Evolutionary conservation across 2,797 vertebrate species (phyloP).

Genomic region (Alosa sapidissima): DNA sequence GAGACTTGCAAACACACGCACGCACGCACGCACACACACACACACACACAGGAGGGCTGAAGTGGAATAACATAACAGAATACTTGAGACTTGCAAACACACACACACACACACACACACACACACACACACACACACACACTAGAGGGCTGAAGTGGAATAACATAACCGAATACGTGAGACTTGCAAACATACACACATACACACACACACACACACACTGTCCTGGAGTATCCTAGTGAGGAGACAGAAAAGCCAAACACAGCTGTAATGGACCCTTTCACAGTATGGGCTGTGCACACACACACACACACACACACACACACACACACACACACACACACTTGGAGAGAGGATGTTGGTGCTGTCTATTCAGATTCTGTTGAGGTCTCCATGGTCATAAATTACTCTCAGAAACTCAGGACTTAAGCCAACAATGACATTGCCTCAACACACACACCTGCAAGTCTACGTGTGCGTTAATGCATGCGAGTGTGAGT

Average conservation of each 20-base stretch:
- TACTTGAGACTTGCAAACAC: background rate
- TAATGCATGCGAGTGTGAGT: background rate
- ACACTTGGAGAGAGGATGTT: background rate
- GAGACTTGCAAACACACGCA: background rate
- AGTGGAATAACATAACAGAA: slow-evolving; percentile 38
- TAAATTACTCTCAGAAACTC: slow-evolving; percentile 30
- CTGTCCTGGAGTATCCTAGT: background rate
- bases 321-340: slow-evolving; percentile 8
- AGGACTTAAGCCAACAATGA: slow-evolving; percentile 5
- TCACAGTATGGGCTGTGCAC: background rate
- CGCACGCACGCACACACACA: background rate
- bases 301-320: slow-evolving; percentile 23
- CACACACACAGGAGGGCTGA: background rate
- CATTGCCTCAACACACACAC: slow-evolving; percentile 1
- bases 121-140: background rate
- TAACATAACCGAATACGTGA: slow-evolving; percentile 17
- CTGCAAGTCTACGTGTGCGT: background rate
- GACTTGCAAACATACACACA: background rate
- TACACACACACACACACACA: slow-evolving; percentile 6
- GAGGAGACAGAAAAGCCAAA: background rate
- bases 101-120: background rate
- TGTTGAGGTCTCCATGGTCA: slow-evolving; percentile 17
- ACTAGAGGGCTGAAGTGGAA: slow-evolving; percentile 28
- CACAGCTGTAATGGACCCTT: slow-evolving; percentile 15
- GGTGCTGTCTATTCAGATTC: slow-evolving; percentile 14